Evolutionary conservation across 2,113 vertebrate species (phyloP).

Genomic region (Epinephelus fuscoguttatus): DNA sequence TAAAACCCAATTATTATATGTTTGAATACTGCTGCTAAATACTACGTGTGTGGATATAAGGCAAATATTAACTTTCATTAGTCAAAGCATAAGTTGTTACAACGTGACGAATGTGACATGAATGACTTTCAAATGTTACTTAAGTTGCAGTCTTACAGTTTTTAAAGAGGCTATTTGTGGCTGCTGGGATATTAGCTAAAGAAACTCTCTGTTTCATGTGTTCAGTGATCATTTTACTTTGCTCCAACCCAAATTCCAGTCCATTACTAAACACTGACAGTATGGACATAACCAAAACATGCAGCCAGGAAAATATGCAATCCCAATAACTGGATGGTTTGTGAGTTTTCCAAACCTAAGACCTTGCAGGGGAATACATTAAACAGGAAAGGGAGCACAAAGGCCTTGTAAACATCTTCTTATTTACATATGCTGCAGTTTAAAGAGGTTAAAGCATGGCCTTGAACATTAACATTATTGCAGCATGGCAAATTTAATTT

Average conservation of each 20-base stretch:
- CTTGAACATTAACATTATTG: conserved; percentile 31
- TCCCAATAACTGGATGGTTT: conserved; percentile 25
- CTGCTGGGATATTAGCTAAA: not conserved
- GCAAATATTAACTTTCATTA: too few species aligned
- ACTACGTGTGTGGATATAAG: too few species aligned
- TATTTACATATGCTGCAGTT: conserved; percentile 23
- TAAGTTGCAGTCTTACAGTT: too few species aligned
- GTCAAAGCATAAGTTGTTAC: too few species aligned
- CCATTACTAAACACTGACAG: conserved; percentile 1
- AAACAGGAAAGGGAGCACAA: not conserved
- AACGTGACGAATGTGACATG: too few species aligned
- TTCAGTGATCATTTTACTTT: not conserved
- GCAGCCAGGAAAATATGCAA: not conserved
- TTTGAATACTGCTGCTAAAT: too few species aligned
- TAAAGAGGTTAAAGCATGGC: conserved; percentile 6
- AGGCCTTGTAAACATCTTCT: conserved; percentile 17
- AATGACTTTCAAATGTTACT: too few species aligned
- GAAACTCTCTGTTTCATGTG: too few species aligned
- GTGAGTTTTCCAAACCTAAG: conserved; percentile 10
- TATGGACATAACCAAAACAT: not conserved
- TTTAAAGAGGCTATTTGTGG: not conserved
- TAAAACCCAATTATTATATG: too few species aligned
- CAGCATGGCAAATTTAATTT: conserved; percentile 3
- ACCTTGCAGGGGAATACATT: conserved; percentile 25
- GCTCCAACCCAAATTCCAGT: not conserved